phyloP scores from a whole-genome alignment of 1,140 invertebrate species.

The Drosophila chauvacae region DNA sequence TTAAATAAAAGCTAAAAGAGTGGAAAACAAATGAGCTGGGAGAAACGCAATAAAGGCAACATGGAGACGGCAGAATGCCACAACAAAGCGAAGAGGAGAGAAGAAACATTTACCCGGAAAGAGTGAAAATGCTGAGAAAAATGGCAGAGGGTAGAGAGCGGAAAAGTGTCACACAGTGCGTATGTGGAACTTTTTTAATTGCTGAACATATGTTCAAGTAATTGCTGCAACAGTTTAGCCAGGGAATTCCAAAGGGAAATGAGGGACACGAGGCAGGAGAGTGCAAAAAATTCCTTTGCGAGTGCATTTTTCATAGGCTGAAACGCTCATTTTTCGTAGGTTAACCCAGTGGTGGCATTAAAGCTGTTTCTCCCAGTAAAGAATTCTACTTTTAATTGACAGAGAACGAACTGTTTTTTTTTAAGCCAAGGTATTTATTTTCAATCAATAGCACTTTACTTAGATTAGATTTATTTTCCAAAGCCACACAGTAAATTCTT shows the following conservation, averaged over 20 bases:
- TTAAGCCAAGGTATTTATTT: neutral
- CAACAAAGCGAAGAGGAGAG: slow-evolving; percentile 17
- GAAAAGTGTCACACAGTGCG: slow-evolving; percentile 56
- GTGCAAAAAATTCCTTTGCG: neutral
- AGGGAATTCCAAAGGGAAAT: slow-evolving; percentile 18
- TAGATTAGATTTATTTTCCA: neutral
- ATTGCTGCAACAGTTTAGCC: slow-evolving; percentile 66
- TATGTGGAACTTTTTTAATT: slow-evolving; percentile 79
- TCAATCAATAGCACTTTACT: neutral
- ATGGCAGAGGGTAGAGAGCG: slow-evolving; percentile 10
- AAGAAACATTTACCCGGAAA: slow-evolving; percentile 30
- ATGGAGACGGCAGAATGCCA: slow-evolving; percentile 20
- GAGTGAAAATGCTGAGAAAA: slow-evolving; percentile 37
- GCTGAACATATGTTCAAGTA: slow-evolving; percentile 69
- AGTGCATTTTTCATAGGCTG: neutral
- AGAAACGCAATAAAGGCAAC: slow-evolving; percentile 50
- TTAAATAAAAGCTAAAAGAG: slow-evolving; percentile 42
- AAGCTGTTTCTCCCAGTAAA: neutral
- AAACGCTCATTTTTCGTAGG: slow-evolving; percentile 1
- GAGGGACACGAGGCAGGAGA: slow-evolving; percentile 1
- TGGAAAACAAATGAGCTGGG: slow-evolving; percentile 56
- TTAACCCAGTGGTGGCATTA: neutral
- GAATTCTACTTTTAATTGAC: neutral
- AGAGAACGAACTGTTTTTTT: neutral
- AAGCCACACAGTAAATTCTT: neutral